Base-by-base conservation (phyloP, 2,888 invertebrate genomes). In the Hemithea aestivaria region DNA sequence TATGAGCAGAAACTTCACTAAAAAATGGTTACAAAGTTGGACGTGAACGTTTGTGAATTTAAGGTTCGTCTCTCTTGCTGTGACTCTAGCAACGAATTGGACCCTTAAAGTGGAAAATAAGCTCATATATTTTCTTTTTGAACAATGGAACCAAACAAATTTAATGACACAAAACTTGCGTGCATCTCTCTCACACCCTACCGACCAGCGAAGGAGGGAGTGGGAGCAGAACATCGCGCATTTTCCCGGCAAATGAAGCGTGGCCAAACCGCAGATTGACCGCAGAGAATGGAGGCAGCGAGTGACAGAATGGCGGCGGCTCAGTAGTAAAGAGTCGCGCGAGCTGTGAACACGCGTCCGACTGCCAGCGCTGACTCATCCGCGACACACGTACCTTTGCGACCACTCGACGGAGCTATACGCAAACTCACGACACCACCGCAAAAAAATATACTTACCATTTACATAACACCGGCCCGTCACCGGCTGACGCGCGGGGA, bases 221-320 rank as follows among this genome's bases (percentile, higher is more conserved):
- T 44, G 62, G 69, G 80, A 81, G 70, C 62, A 51, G 62, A 56
- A 52, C 48, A 59, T 48, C 67, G 68, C 71, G 72, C 81, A 85
- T 87, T 88, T 88, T 87, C 87, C 80, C 82, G 79, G 80, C 85
- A 88, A 88, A 88, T 87, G 88, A 87, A 85, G 84, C 85, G 79
- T 85, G 87, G 83, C 84, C 70, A 81, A 76, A 87, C 88, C 88
- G 75, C 88, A 88, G 85, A 87, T 87, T 87, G 85, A 87, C 87
- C 87, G 82, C 87, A 87, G 87, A 84, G 84, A 82, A 82, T 83
- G 85, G 83, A 85, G 79, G 85, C 83, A 83, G 78, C 80, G 79
- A 83, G 82, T 85, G 85, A 83, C 83, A 87, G 85, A 76, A 84
- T 87, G 87, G 85, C 87, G 81, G 82, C 83, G 68, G 71, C 61